Base-by-base conservation (phyloP, 1,140 invertebrate species). In the Monomorium pharaonis region DNA sequence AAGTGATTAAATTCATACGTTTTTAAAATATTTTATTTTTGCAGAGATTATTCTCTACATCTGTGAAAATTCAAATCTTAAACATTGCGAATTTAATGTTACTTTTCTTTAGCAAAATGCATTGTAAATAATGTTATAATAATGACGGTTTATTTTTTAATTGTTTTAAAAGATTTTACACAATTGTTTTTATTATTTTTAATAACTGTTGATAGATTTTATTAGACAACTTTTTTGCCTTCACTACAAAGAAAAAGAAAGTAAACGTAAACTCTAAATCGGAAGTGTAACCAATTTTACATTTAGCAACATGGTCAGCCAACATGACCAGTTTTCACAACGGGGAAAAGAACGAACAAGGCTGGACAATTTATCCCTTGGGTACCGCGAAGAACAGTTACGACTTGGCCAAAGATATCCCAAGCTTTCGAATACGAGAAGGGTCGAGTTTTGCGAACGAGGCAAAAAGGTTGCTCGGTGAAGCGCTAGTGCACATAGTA, bases 351-450 rank as follows among this genome's bases (percentile, higher is more conserved):
- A 78, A 84, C 60, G 76, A 78, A 84, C 60, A 44, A 56, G 56
- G 18, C 37, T 81, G 51, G 65, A 80, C 85, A 90, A 91, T 92
- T 91, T 88, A 91, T 92, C 86, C 90, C 84, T 86, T 47, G 88
- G 87, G 89, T 74, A 84, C 74, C 44, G 54, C 75, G 18, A 69
- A 72, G 69, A 85, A 86, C 42, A 62, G 65, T 83, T 86, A 76
- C 88, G 86, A 88, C 88, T 88, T 75, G 60, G 51, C 65, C 37
- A 54, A 65, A 58, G 54, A 84, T 90, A 89, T 86, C 49, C 49
- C 47, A 83, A 80, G 70, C 60, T 78, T 67, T 75, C 47, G 70
- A 63, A 83, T 51, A 49, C 49, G 49, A 51, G 49, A 69, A 60
- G 70, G 63, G n/a, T 54, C 49, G 80, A 87, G 78, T 90, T 90